Percentiles rank a stretch among this genome's conserved stretches.
Evolutionary conservation across 1,140 invertebrate genomes (phyloP).

Genomic region (Anagrus nilaparvatae): DNA sequence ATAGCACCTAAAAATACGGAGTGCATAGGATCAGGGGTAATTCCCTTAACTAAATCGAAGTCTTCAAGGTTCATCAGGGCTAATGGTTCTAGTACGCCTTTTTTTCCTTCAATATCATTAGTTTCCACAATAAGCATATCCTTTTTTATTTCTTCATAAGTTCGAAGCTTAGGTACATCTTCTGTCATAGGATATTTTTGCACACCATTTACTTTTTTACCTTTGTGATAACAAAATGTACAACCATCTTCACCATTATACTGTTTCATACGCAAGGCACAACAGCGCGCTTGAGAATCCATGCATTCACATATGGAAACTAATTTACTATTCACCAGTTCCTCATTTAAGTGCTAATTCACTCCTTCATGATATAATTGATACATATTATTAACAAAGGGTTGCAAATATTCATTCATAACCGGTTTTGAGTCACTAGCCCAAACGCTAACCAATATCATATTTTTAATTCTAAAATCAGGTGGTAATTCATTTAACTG

Average conservation of each 20-base stretch:
- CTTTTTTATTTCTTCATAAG: conserved; percentile 9
- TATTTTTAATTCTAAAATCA: too few species aligned
- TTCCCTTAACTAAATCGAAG: conserved; percentile 17
- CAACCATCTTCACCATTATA: conserved; percentile 15
- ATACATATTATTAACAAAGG: too few species aligned
- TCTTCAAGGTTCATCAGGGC: conserved; percentile 16
- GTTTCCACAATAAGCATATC: conserved; percentile 5
- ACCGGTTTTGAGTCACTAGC: too few species aligned
- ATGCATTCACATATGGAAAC: conserved; percentile 9
- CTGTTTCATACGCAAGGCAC: conserved; percentile 14
- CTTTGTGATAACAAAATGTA: conserved; percentile 18
- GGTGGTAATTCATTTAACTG: conserved; percentile 14
- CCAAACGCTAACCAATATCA: too few species aligned
- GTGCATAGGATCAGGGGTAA: conserved; percentile 19
- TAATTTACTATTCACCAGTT: background rate
- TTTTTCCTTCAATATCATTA: too few species aligned
- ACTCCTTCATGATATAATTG: too few species aligned
- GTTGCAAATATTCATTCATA: too few species aligned
- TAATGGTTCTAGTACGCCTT: conserved; percentile 16
- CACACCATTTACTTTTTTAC: too few species aligned
- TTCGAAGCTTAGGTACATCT: too few species aligned
- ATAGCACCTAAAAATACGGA: conserved; percentile 12
- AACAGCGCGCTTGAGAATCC: conserved; percentile 9
- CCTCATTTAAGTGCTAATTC: too few species aligned
- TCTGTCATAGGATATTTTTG: too few species aligned